phyloP scores from a whole-genome alignment of 2,113 vertebrate species.

The Anser brachyrhynchus region DNA sequence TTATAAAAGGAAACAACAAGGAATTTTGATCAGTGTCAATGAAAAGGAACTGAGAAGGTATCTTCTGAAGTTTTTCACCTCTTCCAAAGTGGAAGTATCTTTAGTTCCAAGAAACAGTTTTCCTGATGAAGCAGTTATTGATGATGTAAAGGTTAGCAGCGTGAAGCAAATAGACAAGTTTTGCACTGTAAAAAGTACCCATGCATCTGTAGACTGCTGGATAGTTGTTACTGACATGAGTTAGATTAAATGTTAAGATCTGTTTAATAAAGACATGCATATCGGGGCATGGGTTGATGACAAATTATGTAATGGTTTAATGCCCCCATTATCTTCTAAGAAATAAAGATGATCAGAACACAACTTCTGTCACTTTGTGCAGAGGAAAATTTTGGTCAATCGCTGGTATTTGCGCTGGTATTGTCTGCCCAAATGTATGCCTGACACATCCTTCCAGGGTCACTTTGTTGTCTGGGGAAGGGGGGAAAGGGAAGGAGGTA shows the following conservation, averaged over 20 bases:
- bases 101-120: background rate
- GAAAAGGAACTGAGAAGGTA: background rate
- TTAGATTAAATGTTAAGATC: background rate
- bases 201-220: background rate
- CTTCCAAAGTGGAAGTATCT: background rate
- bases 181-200: background rate
- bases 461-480: background rate
- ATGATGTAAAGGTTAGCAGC: background rate
- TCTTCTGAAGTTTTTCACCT: background rate
- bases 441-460: background rate
- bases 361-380: background rate
- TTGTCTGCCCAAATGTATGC: background rate
- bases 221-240: background rate
- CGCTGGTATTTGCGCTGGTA: background rate
- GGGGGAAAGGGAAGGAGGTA: background rate
- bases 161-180: background rate
- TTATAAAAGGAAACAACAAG: background rate
- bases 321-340: background rate
- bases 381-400: background rate
- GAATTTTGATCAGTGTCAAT: background rate
- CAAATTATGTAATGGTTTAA: background rate
- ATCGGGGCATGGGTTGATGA: accelerated
- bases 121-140: background rate
- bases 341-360: background rate
- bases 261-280: background rate